phyloP scores from a whole-genome alignment of 1,140 invertebrate genomes.

The Drosophila grimshawi region DNA sequence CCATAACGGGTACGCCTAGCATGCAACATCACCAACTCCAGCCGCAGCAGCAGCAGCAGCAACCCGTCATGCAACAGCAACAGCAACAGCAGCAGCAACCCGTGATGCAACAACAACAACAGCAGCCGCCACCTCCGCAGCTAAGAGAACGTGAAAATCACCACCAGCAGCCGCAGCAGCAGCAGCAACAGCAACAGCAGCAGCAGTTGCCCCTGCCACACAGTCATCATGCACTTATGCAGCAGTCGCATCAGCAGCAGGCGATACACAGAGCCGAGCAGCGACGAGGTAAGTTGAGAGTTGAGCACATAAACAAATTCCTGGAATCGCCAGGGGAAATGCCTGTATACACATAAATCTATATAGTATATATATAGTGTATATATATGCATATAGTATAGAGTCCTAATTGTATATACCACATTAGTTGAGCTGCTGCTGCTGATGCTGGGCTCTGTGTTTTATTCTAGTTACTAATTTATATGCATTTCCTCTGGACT shows the following conservation, averaged over 20 bases:
- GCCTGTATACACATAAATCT: slow-evolving; percentile 7
- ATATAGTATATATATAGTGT: neutral
- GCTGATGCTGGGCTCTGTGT: slow-evolving; percentile 32
- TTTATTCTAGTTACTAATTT: slow-evolving; percentile 1
- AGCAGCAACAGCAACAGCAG: slow-evolving; percentile 30
- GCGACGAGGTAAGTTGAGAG: slow-evolving; percentile 64
- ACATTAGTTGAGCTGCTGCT: slow-evolving; percentile 13
- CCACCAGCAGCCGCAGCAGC: slow-evolving; percentile 39
- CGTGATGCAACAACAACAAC: slow-evolving; percentile 42
- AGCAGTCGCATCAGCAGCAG: slow-evolving; percentile 76
- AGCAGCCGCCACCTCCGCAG: slow-evolving; percentile 40
- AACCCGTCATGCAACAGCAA: slow-evolving; percentile 25
- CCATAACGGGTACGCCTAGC: slow-evolving; percentile 25
- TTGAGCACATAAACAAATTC: neutral
- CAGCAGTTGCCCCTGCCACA: slow-evolving; percentile 52
- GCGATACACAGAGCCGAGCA: slow-evolving; percentile 73
- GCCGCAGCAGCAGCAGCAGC: slow-evolving; percentile 13
- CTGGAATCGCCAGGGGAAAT: slow-evolving; percentile 3
- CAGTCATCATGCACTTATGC: slow-evolving; percentile 70
- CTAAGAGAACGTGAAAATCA: slow-evolving; percentile 58
- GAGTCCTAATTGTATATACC: slow-evolving; percentile 25
- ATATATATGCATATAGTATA: slow-evolving; percentile 12
- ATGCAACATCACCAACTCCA: slow-evolving; percentile 41
- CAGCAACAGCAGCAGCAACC: slow-evolving; percentile 39
- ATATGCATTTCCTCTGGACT: slow-evolving; percentile 34